phyloP scores from a whole-genome alignment of 2,888 invertebrate species.

The Nematopogon swammerdamellus region DNA sequence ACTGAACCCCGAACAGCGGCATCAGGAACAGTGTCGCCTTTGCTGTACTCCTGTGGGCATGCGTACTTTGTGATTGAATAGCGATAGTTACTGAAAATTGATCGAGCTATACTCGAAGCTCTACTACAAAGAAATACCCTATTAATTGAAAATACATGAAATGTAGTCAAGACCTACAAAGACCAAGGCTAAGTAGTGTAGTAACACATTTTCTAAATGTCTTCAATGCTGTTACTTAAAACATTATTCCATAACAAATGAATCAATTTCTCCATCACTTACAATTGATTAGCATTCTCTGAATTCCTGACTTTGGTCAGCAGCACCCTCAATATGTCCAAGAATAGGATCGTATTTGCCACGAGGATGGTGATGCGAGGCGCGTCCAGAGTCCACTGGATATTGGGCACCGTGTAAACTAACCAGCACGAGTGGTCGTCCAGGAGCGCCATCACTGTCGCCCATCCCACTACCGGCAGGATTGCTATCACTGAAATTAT shows the following conservation, averaged over 20 bases:
- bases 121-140: too few species aligned
- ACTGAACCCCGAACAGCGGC: constrained; percentile 68
- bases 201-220: too few species aligned
- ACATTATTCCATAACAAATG: too few species aligned
- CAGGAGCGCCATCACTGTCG: constrained; percentile 40
- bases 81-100: too few species aligned
- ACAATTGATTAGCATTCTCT: constrained; percentile 48
- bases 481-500: constrained; percentile 35
- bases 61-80: too few species aligned
- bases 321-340: constrained; percentile 63
- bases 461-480: constrained; percentile 55
- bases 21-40: constrained; percentile 65
- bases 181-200: too few species aligned
- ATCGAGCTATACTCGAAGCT: too few species aligned
- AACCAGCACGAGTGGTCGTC: constrained; percentile 61
- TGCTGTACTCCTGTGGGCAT: constrained; percentile 58
- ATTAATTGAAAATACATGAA: too few species aligned
- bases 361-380: constrained; percentile 55
- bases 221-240: too few species aligned
- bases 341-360: constrained; percentile 56
- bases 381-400: constrained; percentile 61
- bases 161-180: too few species aligned
- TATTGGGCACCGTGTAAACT: constrained; percentile 45
- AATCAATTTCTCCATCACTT: too few species aligned
- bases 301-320: constrained; percentile 58